phyloP scores from a whole-genome alignment of 2,888 invertebrate species.

The Drosophila monieri region DNA sequence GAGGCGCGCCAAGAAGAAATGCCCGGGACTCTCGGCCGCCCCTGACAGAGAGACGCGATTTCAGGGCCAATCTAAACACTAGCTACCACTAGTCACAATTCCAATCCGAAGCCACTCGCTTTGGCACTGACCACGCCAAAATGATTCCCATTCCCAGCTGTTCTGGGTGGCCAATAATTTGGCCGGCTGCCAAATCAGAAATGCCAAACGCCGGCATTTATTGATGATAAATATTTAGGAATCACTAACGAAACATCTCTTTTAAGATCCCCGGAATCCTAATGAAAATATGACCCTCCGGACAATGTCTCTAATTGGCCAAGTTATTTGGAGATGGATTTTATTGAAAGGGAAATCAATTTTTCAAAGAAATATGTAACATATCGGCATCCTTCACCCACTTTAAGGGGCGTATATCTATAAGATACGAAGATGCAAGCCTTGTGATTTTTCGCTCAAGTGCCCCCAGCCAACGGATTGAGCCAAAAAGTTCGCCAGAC shows the following conservation, averaged over 20 bases:
- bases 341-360: too few species aligned
- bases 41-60: conserved; percentile 36
- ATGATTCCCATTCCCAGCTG: conserved; percentile 62
- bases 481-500: conserved; percentile 23
- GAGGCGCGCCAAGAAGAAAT: conserved; percentile 23
- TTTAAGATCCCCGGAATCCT: not conserved
- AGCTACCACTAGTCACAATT: conserved; percentile 11
- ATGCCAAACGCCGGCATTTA: conserved; percentile 45
- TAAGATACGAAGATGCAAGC: conserved; percentile 6
- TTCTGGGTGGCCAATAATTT: conserved; percentile 41
- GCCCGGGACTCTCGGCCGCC: conserved; percentile 31
- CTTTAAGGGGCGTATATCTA: conserved; percentile 21
- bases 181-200: conserved; percentile 38
- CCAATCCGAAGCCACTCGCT: conserved; percentile 18
- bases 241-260: not conserved
- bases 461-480: conserved; percentile 18
- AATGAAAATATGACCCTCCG: conserved; percentile 10
- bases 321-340: not conserved
- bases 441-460: conserved; percentile 30
- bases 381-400: conserved; percentile 30
- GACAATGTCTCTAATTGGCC: conserved; percentile 2
- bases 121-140: conserved; percentile 69
- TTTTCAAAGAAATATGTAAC: not conserved
- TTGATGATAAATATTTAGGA: conserved; percentile 24
- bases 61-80: conserved; percentile 41